Conservation (phyloP, 23 tunicate genomes). For the Pegea sp. region DNA sequence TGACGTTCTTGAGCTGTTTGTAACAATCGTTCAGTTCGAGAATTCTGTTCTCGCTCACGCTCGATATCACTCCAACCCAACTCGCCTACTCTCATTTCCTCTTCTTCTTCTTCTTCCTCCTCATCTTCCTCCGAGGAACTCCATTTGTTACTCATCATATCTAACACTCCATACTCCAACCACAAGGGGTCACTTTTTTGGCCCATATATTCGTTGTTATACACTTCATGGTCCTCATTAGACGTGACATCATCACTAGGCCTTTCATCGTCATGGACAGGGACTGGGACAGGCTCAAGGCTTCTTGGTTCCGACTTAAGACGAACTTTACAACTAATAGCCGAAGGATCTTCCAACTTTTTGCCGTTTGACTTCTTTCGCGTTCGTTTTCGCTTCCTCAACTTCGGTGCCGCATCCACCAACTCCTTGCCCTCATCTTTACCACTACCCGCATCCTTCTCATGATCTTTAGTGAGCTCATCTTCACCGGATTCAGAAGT, state of each 20-base stretch:
- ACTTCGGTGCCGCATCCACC: constrained; percentile 26
- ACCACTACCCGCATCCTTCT: constrained; percentile 1
- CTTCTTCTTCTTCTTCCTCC: constrained; percentile 6
- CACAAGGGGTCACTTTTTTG: constrained; percentile 34
- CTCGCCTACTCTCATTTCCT: constrained; percentile 2
- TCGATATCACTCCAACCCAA: background rate
- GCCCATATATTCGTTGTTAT: constrained; percentile 4
- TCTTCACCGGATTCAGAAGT: constrained; percentile 8
- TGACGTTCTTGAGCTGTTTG: too few relatives aligned
- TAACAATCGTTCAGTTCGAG: too few relatives aligned
- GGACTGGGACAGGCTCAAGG: background rate
- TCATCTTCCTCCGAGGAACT: too few relatives aligned
- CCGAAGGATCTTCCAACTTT: background rate
- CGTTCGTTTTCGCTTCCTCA: background rate
- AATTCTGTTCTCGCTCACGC: too few relatives aligned
- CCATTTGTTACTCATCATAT: too few relatives aligned
- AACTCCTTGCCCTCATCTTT: background rate
- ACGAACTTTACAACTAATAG: background rate
- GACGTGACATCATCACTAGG: constrained; percentile 4
- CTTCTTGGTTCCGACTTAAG: background rate
- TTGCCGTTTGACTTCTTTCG: background rate
- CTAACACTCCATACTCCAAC: constrained; percentile 30
- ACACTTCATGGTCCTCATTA: constrained; percentile 11
- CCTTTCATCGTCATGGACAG: background rate
- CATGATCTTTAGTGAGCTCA: background rate